These are phyloP conservation scores for Thyatira batis DNA, from an alignment of 2,888 invertebrate genomes.

Conservation along the genomic window DNA sequence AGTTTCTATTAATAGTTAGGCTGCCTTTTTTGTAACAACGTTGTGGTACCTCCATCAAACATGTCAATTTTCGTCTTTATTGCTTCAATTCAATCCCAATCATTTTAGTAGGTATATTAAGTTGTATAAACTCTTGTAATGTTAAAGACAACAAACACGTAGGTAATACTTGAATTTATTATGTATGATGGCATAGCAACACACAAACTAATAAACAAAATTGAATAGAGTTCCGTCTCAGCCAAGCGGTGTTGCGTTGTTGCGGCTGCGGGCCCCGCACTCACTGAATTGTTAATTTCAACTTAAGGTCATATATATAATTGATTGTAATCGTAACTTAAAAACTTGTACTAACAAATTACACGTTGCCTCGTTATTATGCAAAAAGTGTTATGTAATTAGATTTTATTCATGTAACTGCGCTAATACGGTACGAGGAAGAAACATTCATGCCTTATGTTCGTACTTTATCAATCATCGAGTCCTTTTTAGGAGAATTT, in stretches of 20 bases:
- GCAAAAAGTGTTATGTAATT: constrained; percentile 41
- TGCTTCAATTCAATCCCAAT: no score
- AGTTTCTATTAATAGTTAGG: no score
- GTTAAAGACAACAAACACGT: no score
- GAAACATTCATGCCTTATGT: constrained; percentile 33
- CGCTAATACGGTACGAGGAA: constrained; percentile 42
- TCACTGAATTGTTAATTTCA: constrained; percentile 43
- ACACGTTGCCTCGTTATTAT: constrained; percentile 35
- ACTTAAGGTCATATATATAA: constrained; percentile 50
- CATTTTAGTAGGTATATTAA: no score
- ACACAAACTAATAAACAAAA: constrained; percentile 5
- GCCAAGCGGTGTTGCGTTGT: neutral
- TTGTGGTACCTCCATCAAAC: no score
- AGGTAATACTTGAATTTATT: neutral
- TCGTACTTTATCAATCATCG: constrained; percentile 2
- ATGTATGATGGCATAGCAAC: neutral
- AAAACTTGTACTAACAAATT: constrained; percentile 53
- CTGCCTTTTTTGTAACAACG: no score
- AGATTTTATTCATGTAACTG: constrained; percentile 41
- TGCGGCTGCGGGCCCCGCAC: constrained; percentile 8
- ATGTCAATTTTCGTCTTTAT: no score
- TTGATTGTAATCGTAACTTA: constrained; percentile 51
- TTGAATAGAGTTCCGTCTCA: constrained; percentile 17
- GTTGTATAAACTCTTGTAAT: no score
- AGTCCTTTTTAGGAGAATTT: neutral